A percentile compares a stretch with the other conserved stretches of the same genome.
Evolutionary conservation across 2,797 vertebrate genomes (phyloP).

Genomic region (Premnoplex brunnescens): DNA sequence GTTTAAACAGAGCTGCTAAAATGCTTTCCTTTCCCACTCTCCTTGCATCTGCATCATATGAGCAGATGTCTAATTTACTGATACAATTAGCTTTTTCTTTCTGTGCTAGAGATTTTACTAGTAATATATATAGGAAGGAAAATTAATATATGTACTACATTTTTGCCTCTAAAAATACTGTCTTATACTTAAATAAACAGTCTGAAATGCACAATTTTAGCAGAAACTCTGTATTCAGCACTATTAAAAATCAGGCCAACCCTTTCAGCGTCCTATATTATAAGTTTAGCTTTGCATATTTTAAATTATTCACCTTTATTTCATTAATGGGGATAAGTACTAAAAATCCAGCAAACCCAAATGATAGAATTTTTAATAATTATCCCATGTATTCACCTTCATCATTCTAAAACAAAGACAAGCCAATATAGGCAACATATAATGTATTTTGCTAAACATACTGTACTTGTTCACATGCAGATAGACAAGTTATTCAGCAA

Average conservation of each 20-base stretch:
- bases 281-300: background rate
- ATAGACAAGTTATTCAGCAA: background rate
- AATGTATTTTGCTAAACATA: background rate
- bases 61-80: background rate
- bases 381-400: background rate
- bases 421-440: background rate
- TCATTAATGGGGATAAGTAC: background rate
- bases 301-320: background rate
- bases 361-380: background rate
- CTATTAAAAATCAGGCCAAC: background rate
- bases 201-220: background rate
- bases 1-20: background rate
- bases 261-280: background rate
- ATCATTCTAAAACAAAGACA: background rate
- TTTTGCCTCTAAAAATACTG: background rate
- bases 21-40: background rate
- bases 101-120: background rate
- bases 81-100: background rate
- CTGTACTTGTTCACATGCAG: background rate
- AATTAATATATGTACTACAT: background rate
- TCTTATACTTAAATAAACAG: slow-evolving; percentile 5
- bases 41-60: background rate
- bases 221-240: background rate
- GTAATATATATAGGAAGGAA: background rate
- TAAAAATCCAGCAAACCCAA: background rate